phyloP scores from a whole-genome alignment of 1,140 invertebrate species.

The Steinernema khuongi region DNA sequence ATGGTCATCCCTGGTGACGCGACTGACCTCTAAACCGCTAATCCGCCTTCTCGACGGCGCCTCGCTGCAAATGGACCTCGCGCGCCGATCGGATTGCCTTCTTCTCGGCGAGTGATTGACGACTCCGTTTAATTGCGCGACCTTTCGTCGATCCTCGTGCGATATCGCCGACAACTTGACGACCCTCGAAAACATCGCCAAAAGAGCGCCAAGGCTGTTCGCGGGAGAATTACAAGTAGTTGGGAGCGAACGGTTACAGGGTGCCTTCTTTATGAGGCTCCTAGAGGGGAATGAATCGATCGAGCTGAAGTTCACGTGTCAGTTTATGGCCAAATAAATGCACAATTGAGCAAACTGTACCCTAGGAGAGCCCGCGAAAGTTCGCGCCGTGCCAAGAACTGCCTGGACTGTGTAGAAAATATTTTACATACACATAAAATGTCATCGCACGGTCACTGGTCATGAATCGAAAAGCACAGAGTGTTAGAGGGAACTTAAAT shows the following conservation, averaged over 20 bases:
- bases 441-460: slow-evolving; percentile 1
- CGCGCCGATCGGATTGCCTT: background rate
- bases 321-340: no score
- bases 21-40: background rate
- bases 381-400: no score
- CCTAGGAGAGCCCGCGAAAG: no score
- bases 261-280: no score
- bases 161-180: background rate
- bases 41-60: background rate
- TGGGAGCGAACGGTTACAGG: no score
- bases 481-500: background rate
- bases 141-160: background rate
- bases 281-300: background rate
- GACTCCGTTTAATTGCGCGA: slow-evolving; percentile 13
- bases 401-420: background rate
- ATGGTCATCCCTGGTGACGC: no score
- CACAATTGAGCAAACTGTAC: no score
- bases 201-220: background rate
- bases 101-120: background rate
- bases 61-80: background rate
- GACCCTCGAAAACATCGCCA: background rate
- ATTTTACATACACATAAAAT: slow-evolving; percentile 11
- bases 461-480: slow-evolving; percentile 9
- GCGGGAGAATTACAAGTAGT: no score
- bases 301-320: no score